phyloP scores from a whole-genome alignment of 1,140 invertebrate species.

The Gerris buenoi region DNA sequence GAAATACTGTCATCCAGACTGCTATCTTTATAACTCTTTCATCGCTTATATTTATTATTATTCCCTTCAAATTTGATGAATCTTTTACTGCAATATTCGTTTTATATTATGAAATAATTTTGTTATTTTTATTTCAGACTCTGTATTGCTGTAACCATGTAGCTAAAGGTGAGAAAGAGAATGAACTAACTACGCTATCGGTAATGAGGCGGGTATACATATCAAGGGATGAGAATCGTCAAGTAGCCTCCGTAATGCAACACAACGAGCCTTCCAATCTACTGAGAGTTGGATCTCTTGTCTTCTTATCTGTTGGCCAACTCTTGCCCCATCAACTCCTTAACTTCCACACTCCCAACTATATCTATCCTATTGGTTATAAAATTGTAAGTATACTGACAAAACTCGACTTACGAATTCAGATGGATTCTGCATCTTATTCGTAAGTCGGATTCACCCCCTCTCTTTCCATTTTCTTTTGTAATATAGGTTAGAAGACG shows the following conservation, averaged over 20 bases:
- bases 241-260: conserved; percentile 85
- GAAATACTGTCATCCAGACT: too few relatives aligned
- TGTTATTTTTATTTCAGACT: too few relatives aligned
- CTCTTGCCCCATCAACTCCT: conserved; percentile 90
- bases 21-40: too few relatives aligned
- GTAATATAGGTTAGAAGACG: too few relatives aligned
- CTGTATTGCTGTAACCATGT: conserved; percentile 77
- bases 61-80: too few relatives aligned
- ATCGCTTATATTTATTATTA: too few relatives aligned
- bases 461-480: too few relatives aligned
- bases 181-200: conserved; percentile 70
- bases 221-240: conserved; percentile 89
- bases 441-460: too few relatives aligned
- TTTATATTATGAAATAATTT: too few relatives aligned
- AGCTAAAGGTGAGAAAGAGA: conserved; percentile 66
- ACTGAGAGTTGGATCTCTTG: conserved; percentile 83
- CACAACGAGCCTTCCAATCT: conserved; percentile 75
- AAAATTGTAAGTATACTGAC: conserved; percentile 59
- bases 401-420: too few relatives aligned
- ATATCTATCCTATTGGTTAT: conserved; percentile 90
- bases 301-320: conserved; percentile 90
- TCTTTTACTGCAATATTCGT: too few relatives aligned
- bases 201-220: conserved; percentile 89
- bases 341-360: conserved; percentile 83
- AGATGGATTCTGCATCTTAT: too few relatives aligned